These are phyloP conservation scores for Pseudoips prasinana DNA, from an alignment of 2,888 invertebrate species.

Conservation along the genomic window DNA sequence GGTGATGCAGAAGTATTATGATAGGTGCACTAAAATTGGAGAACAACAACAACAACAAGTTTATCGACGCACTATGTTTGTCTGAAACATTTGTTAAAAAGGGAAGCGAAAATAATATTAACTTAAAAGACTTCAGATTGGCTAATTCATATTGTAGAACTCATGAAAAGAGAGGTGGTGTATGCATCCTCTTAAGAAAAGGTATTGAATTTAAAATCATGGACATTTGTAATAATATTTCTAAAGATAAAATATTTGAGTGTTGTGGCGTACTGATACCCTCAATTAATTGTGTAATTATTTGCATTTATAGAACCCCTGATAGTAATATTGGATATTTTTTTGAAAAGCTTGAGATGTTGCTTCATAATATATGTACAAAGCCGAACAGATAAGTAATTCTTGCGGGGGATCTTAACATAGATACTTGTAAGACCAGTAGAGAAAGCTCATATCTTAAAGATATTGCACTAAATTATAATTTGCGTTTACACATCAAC, in stretches of 20 bases:
- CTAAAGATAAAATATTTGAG: no score
- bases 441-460: background rate
- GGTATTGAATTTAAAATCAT: no score
- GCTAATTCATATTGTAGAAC: no score
- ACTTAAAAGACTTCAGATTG: background rate
- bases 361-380: background rate
- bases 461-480: background rate
- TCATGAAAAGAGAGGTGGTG: no score
- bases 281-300: background rate
- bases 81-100: conserved; percentile 9
- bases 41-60: no score
- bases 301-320: background rate
- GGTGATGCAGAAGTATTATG: no score
- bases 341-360: background rate
- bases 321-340: background rate
- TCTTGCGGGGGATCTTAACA: background rate
- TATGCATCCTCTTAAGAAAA: no score
- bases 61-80: no score
- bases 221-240: no score
- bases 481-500: background rate
- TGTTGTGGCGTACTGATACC: background rate
- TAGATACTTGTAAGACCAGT: background rate
- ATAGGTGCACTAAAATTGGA: no score
- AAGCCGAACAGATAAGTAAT: background rate
- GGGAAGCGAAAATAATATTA: conserved; percentile 9